Base-by-base conservation (phyloP, 2,113 vertebrate species). In the Chamaetylas fuelleborni region DNA sequence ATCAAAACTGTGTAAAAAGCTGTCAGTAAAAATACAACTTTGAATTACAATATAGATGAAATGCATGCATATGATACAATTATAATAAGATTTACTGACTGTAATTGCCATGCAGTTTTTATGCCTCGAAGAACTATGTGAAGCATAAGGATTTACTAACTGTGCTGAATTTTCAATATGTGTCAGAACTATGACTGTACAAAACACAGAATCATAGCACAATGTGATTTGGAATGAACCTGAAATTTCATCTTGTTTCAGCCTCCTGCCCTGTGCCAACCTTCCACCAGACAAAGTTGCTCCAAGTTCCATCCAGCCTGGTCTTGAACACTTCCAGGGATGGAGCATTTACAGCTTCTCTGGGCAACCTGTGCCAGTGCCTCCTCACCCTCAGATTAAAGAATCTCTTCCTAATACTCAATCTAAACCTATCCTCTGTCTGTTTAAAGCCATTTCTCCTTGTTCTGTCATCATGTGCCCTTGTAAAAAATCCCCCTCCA, bases 11-110 rank as follows among this genome's bases (percentile, higher is more conserved):
- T n/a, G 12, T 24, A 47, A 72, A 80, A 81, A 56, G 8, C 54
- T 61, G 29, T 2, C 26, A 36, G 61, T 88, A 70, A 90, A 88
- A 86, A 88, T 84, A 29, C 26, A 77, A 34, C 23, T 54, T 67
- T 60, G 19, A 71, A 60, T 76, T 20, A 60, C 33, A 84, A 70
- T 36, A 14, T 31, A 56, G 40, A 42, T 91, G 57, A 90, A 90
- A 85, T 43, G 23, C 34, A 81, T 26, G 40, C 7, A 29, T 84
- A 43, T 77, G 78, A 90, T 74, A 67, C 31, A 73, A 85, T 66
- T 66, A 40, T 90, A 86, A 76, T 77, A 67, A 65, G 72, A 94
- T 94, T 87, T 85, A 77, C 45, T 71, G 71, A 20, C 57, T 95
- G 38, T 94, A 88, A 90, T 88, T 94, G 38, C 45, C 51, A 40